Conservation (phyloP, 2,888 invertebrate genomes). For the Drosophila mercatorum region DNA sequence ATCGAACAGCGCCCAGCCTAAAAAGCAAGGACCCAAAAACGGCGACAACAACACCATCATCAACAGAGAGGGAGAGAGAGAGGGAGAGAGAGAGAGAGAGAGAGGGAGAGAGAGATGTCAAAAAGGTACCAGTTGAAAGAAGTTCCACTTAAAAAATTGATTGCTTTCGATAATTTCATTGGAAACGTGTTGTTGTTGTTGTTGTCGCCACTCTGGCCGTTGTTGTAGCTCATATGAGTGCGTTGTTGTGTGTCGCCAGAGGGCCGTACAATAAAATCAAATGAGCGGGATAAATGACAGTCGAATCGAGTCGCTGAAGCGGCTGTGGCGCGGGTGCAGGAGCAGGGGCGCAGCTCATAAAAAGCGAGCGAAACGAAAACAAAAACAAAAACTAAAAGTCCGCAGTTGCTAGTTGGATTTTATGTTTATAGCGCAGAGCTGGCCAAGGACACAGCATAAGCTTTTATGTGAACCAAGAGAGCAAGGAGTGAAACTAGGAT, state of each 20-base stretch:
- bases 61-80: neutral
- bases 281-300: slow-evolving; percentile 56
- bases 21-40: slow-evolving; percentile 29
- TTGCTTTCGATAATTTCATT: slow-evolving; percentile 78
- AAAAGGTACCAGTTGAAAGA: slow-evolving; percentile 58
- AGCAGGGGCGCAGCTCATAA: slow-evolving; percentile 40
- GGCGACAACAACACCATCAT: slow-evolving; percentile 4
- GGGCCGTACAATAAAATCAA: slow-evolving; percentile 71
- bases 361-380: slow-evolving; percentile 33
- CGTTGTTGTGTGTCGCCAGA: slow-evolving; percentile 50
- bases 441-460: slow-evolving; percentile 41
- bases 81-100: neutral
- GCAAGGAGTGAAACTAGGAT: slow-evolving; percentile 38
- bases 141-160: slow-evolving; percentile 79
- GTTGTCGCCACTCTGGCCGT: slow-evolving; percentile 35
- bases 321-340: neutral
- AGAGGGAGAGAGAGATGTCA: slow-evolving; percentile 7
- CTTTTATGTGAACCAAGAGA: slow-evolving; percentile 54
- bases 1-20: neutral
- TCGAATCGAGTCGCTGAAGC: slow-evolving; percentile 20
- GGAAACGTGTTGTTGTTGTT: slow-evolving; percentile 69
- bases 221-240: slow-evolving; percentile 33
- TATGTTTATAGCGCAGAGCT: slow-evolving; percentile 43
- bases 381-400: slow-evolving; percentile 27
- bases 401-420: slow-evolving; percentile 56